Evolutionary conservation across 2,888 invertebrate species (phyloP).

Genomic region (Nomada hirtipes): DNA sequence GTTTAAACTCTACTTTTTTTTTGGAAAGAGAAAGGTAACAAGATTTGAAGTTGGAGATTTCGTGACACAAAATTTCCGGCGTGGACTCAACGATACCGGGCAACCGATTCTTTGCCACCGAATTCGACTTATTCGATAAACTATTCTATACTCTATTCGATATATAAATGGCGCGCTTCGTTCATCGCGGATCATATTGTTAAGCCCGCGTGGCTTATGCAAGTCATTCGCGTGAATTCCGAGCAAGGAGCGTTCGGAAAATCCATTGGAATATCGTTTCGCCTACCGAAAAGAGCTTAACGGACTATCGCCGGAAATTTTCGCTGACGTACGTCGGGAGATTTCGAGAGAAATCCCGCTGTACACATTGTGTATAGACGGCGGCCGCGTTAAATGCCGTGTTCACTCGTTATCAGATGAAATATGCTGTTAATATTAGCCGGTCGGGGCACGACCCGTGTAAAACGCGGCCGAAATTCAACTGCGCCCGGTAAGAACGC

Average conservation of each 20-base stretch:
- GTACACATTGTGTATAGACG: slow-evolving; percentile 9
- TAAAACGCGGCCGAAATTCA: slow-evolving; percentile 17
- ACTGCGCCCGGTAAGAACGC: too few species aligned
- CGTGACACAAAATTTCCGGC: slow-evolving; percentile 60
- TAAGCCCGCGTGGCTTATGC: slow-evolving; percentile 59
- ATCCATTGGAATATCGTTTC: slow-evolving; percentile 50
- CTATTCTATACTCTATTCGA: slow-evolving; percentile 23
- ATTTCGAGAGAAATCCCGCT: slow-evolving; percentile 53
- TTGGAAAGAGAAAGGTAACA: slow-evolving; percentile 56
- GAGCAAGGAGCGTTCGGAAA: slow-evolving; percentile 55
- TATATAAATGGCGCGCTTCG: slow-evolving; percentile 62
- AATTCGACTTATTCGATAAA: slow-evolving; percentile 23
- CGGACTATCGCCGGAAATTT: slow-evolving; percentile 62
- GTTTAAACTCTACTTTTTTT: background rate
- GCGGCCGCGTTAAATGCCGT: slow-evolving; percentile 13
- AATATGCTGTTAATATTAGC: slow-evolving; percentile 53
- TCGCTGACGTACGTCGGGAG: slow-evolving; percentile 60
- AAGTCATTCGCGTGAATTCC: slow-evolving; percentile 51
- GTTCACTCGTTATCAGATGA: slow-evolving; percentile 53
- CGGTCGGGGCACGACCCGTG: slow-evolving; percentile 14
- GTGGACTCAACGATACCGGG: slow-evolving; percentile 42
- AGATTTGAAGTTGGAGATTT: slow-evolving; percentile 9
- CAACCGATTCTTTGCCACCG: slow-evolving; percentile 19
- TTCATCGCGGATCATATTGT: slow-evolving; percentile 74
- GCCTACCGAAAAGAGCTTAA: slow-evolving; percentile 61